Percentiles rank a stretch among this genome's conserved stretches.
These are phyloP conservation scores for Chloropsis hardwickii DNA, from an alignment of 2,113 vertebrate genomes.

Conservation along the genomic window DNA sequence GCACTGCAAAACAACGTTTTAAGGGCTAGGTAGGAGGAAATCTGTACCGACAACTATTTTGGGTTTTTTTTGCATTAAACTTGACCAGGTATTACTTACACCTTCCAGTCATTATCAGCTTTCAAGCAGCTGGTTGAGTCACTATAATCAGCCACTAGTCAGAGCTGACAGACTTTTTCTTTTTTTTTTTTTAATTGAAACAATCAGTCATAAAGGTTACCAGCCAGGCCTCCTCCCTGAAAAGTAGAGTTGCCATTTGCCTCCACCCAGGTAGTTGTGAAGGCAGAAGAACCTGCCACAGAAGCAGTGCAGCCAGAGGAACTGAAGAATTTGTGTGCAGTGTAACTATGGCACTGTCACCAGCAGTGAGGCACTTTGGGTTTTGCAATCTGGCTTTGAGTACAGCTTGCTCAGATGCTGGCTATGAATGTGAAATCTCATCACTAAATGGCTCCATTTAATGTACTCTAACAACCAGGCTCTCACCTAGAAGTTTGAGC, in stretches of 20 bases:
- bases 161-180: not conserved
- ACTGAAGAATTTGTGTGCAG: accelerated
- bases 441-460: not conserved
- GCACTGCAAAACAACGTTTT: not conserved
- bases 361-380: not conserved
- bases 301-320: not conserved
- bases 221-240: constrained; percentile 8
- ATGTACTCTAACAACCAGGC: not conserved
- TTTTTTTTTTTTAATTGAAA: not conserved
- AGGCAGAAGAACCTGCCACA: constrained; percentile 51
- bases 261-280: not conserved
- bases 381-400: not conserved
- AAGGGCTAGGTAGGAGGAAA: not conserved
- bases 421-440: not conserved
- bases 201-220: not conserved
- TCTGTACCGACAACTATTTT: not conserved
- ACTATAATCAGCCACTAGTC: not conserved
- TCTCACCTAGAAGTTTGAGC: not conserved
- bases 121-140: constrained; percentile 1
- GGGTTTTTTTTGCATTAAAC: not conserved
- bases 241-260: not conserved
- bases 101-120: not conserved
- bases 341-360: not conserved
- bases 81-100: not conserved
- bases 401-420: not conserved